phyloP scores from a whole-genome alignment of 2,113 vertebrate genomes.

The Podarcis raffonei region DNA sequence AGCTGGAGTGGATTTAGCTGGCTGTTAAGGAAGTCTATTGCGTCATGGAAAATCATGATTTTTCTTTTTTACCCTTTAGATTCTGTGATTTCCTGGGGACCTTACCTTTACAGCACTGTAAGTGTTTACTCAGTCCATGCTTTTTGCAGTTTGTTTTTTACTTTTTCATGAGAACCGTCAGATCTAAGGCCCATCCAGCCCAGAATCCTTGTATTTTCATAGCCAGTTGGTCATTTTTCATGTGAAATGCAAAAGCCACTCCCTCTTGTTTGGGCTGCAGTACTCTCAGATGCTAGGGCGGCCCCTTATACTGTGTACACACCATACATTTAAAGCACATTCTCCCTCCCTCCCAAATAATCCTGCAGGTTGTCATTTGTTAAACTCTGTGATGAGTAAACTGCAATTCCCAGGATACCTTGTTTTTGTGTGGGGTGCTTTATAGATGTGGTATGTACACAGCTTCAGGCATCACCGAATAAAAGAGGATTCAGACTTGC shows the following conservation, averaged over 20 bases:
- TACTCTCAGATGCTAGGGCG: no score
- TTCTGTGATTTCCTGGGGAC: slow-evolving; percentile 95
- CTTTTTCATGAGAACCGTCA: neutral
- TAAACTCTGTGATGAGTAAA: no score
- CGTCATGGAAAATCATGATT: neutral
- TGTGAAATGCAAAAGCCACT: neutral
- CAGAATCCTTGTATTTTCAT: neutral
- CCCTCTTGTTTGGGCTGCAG: neutral
- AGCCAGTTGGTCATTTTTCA: neutral
- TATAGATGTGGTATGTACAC: no score
- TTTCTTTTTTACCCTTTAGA: slow-evolving; percentile 76
- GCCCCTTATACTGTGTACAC: no score
- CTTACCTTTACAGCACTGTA: slow-evolving; percentile 93
- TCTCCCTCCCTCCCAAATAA: no score
- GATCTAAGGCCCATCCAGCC: neutral
- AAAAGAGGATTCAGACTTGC: no score
- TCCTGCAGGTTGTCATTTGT: no score
- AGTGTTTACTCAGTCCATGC: slow-evolving; percentile 70
- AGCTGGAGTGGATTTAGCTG: no score
- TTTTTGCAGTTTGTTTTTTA: neutral
- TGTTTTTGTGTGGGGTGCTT: no score
- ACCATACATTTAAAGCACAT: no score
- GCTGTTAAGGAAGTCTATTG: neutral
- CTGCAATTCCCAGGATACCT: no score
- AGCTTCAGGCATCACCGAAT: no score